A percentile compares a stretch with the other conserved stretches of the same genome.
These are phyloP conservation scores for Pterobdella sp. DNA, from an alignment of 2,888 invertebrate genomes.

Conservation along the genomic window DNA sequence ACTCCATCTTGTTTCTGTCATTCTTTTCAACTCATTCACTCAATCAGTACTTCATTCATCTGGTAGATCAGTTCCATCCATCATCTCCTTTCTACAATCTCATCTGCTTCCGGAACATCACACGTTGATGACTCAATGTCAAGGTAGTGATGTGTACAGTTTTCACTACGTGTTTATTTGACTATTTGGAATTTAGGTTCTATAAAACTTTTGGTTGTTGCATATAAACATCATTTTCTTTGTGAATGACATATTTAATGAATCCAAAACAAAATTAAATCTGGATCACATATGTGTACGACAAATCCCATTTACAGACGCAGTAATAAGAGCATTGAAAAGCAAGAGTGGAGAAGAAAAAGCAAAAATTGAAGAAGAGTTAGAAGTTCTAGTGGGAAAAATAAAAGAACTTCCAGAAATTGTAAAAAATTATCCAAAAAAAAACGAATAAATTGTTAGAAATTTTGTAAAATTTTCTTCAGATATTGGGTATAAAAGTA, in stretches of 20 bases:
- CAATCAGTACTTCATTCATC: conserved; percentile 82
- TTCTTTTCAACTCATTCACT: conserved; percentile 72
- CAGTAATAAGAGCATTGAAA: neutral
- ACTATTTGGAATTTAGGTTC: neutral
- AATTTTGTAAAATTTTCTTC: too few relatives aligned
- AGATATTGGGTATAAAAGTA: too few relatives aligned
- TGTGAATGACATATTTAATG: too few relatives aligned
- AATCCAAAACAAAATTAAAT: too few relatives aligned
- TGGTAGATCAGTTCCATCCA: conserved; percentile 78
- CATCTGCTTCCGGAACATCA: conserved; percentile 63
- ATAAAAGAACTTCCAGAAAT: neutral
- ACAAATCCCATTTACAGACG: too few relatives aligned
- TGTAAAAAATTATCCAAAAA: neutral
- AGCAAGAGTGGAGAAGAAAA: neutral
- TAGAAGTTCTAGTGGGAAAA: neutral
- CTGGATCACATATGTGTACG: too few relatives aligned
- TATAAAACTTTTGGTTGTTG: too few relatives aligned
- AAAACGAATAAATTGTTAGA: neutral
- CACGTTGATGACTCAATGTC: conserved; percentile 62
- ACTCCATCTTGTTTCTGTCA: conserved; percentile 48
- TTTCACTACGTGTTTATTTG: neutral
- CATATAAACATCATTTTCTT: too few relatives aligned
- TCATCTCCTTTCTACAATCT: conserved; percentile 66
- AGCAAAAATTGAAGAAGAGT: neutral
- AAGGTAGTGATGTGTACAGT: conserved; percentile 58